A percentile compares a stretch with the other conserved stretches of the same genome.
These are phyloP conservation scores for Paracyclopina nana DNA, from an alignment of 1,140 invertebrate genomes.

Conservation along the genomic window DNA sequence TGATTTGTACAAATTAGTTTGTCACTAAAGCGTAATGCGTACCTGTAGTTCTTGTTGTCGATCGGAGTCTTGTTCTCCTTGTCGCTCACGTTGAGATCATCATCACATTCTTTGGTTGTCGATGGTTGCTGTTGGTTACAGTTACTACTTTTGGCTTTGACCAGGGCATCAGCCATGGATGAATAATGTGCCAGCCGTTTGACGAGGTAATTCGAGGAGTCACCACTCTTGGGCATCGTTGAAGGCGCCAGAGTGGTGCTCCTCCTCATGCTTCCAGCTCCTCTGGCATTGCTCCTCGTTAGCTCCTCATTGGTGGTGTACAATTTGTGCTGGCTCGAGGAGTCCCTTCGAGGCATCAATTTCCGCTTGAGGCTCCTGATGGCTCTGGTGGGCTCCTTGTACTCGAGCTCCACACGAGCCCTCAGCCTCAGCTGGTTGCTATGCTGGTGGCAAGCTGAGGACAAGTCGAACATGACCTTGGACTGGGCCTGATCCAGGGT, in stretches of 20 bases:
- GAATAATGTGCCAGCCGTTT: constrained; percentile 12
- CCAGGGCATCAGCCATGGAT: constrained; percentile 6
- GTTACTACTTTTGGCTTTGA: neutral
- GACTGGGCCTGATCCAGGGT: neutral
- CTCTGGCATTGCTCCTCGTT: neutral
- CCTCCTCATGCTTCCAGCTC: no score
- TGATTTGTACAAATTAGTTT: no score
- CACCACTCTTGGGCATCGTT: neutral
- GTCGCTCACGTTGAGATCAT: neutral
- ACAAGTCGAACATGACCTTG: constrained; percentile 13
- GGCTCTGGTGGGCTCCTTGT: neutral
- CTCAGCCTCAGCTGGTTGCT: constrained; percentile 3
- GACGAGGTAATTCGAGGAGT: no score
- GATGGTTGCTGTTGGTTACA: no score
- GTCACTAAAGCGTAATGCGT: neutral
- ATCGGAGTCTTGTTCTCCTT: constrained; percentile 9
- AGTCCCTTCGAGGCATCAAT: neutral
- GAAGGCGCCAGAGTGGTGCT: neutral
- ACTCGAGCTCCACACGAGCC: no score
- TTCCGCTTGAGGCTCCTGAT: constrained; percentile 8
- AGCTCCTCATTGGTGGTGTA: constrained; percentile 4
- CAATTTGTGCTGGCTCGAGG: constrained; percentile 7
- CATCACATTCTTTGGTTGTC: neutral
- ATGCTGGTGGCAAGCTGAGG: constrained; percentile 4
- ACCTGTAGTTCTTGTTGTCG: constrained; percentile 5